Evolutionary conservation across 53 echinoderm and acorn worm species (phyloP), one percentile per base, ranked within the genome.

Genomic region (Stichopus horrens): DNA sequence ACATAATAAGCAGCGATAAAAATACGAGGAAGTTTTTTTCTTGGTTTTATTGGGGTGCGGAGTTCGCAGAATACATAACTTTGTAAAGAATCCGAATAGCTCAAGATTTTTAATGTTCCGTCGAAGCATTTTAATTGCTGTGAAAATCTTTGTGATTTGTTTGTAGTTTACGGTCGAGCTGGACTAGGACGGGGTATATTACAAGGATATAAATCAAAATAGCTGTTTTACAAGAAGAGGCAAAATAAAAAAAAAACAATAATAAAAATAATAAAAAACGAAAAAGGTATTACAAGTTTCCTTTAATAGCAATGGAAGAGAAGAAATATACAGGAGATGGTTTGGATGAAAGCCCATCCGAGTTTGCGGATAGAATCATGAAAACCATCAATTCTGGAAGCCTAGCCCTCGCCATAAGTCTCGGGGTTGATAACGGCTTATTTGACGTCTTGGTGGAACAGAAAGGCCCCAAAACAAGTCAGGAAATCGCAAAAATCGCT

Each of bases 361-460:
- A 96, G 73, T 94, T 96, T 75, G 96, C 96, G 7, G 91, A 96
- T 54, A 74, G 96, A 73, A 90, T 96, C 81, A 96, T 96, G 96
- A 94, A 93, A 83, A 96, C 93, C 55, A 76, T 96, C 18, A 94
- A 91, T 8, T 91, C 96, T 6, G 92, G 94, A 4, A 90, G 94
- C 4, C 52, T 96, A 81, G 91, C 94, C 13, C 88, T 96, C 55
- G 94, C 94, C 37, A 80, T 96, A 13, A 96, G 96, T 68, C 88
- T 96, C 16, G 96, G 94, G 7, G 91, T 91, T 8, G 96, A 96
- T 85, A 98, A 96, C 18, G 99, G 99, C 9, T 90, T 98, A 7
- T 98, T 97, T 81, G 74, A 92, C 55, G 91, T 90, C 14, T 93
- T 98, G 91, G 79, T 92, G 57, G 79, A 37, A 19, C 83, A 93